A percentile compares a stretch with the other conserved stretches of the same genome.
Evolutionary conservation across 2,113 vertebrate genomes (phyloP).

Genomic region (Lota lota): DNA sequence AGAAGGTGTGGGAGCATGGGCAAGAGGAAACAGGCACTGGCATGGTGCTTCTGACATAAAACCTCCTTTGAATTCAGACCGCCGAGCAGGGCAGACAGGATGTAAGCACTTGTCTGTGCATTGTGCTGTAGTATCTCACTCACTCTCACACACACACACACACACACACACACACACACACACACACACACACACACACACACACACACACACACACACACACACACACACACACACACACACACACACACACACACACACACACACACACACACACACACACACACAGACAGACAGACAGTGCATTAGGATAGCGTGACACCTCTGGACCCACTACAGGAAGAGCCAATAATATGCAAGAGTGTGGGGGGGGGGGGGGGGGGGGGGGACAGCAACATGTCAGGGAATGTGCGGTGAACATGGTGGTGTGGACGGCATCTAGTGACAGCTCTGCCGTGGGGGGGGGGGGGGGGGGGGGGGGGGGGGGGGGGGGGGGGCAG

Average conservation of each 20-base stretch:
- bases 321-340: slow-evolving; percentile 22
- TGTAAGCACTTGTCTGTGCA: neutral
- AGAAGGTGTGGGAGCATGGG: neutral
- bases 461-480: neutral
- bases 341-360: slow-evolving; percentile 37
- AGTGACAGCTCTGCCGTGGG: slow-evolving; percentile 29
- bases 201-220: slow-evolving; percentile 3
- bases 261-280: neutral
- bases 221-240: neutral
- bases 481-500: neutral
- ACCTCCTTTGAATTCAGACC: neutral
- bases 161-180: neutral
- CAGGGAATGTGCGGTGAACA: slow-evolving; percentile 30
- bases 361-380: slow-evolving; percentile 1
- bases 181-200: slow-evolving; percentile 2
- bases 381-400: slow-evolving; percentile 16
- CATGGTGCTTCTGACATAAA: neutral
- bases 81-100: neutral
- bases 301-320: slow-evolving; percentile 8
- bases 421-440: neutral
- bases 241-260: slow-evolving; percentile 4
- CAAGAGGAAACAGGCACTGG: slow-evolving; percentile 37
- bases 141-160: neutral
- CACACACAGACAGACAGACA: slow-evolving; percentile 7
- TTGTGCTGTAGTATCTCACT: neutral